Evolutionary conservation across 2,113 vertebrate species (phyloP), one percentile per base, ranked within the genome.

Genomic region (Lasiurus borealis): DNA sequence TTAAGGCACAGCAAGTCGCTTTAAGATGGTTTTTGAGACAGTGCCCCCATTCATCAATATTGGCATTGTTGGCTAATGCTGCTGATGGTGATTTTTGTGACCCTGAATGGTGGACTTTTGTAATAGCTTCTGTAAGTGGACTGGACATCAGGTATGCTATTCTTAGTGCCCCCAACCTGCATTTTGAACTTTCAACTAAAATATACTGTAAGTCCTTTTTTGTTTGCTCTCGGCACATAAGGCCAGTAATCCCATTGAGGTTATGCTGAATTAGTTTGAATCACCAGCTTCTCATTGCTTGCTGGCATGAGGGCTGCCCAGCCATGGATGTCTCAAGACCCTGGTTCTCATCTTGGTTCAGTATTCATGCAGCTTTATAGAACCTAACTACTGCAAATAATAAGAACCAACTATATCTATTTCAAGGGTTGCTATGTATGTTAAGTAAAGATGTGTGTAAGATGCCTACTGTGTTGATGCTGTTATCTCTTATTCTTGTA

Each of bases 1-100:
- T 98, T 98, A 98, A 97, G 95, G 96, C 96, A 88, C 34, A 34
- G 80, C 92, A 89, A 95, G 94, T 73, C 93, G 96, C 97, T 96
- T 96, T 57, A 86, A 90, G 97, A 95, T 97, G 87, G 86, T 96
- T 93, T 97, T 96, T 66, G 94, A 97, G 96, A 97, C 96, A 97
- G 89, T 62, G 94, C 93, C 72, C 88, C 62, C 72, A 88, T 83
- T 97, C 88, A 97, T 98, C 97, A 97, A 95, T 94, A 97, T 96
- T 90, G 92, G 77, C 73, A 82, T 94, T 97, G 96, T 91, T 96
- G 97, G 96, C 97, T 97, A 97, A 97, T 44, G 57, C 18, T 76
- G 13, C 29, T 96, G 93, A 91, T 96, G 77, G 93, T 95, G 92
- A 94, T 97, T 93, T 96, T 64, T 73, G 94, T 73, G 90, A 89